Evolutionary conservation across 2,113 vertebrate genomes (phyloP).

Genomic region (Passer montanus): DNA sequence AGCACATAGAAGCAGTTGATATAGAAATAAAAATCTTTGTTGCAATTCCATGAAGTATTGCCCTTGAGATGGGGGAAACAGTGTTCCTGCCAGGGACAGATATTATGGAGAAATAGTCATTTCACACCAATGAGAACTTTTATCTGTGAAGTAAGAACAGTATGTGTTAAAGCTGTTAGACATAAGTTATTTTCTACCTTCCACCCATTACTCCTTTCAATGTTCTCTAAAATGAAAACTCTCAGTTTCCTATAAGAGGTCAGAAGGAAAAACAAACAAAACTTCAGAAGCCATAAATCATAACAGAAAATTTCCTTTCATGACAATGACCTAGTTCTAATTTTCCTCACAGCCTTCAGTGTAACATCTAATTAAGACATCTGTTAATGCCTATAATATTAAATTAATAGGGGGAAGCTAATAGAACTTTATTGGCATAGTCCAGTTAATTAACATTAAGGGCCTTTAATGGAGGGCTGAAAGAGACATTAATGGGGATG

Average conservation of each 20-base stretch:
- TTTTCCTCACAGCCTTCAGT: conserved; percentile 62
- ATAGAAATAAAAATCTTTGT: not conserved
- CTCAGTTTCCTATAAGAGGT: not conserved
- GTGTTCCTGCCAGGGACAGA: not conserved
- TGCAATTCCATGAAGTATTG: not conserved
- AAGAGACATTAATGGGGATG: conserved; percentile 68
- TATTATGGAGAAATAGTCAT: not conserved
- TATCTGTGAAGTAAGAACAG: not conserved
- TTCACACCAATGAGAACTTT: not conserved
- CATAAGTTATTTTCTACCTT: not conserved
- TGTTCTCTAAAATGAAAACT: not conserved
- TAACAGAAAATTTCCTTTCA: conserved; percentile 39
- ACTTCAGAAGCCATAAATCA: conserved; percentile 34
- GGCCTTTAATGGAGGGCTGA: conserved; percentile 70
- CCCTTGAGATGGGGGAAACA: not conserved
- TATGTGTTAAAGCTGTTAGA: not conserved
- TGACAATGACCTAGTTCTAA: conserved; percentile 57
- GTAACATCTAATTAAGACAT: conserved; percentile 76
- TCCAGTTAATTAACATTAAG: conserved; percentile 75
- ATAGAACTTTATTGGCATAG: conserved; percentile 71
- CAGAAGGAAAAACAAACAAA: conserved; percentile 29
- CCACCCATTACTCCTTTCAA: not conserved
- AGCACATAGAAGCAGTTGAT: not conserved
- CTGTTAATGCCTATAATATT: conserved; percentile 76
- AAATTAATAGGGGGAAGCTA: conserved; percentile 73